These are phyloP conservation scores for Hassar affinis DNA, from an alignment of 2,113 vertebrate species.

Conservation along the genomic window DNA sequence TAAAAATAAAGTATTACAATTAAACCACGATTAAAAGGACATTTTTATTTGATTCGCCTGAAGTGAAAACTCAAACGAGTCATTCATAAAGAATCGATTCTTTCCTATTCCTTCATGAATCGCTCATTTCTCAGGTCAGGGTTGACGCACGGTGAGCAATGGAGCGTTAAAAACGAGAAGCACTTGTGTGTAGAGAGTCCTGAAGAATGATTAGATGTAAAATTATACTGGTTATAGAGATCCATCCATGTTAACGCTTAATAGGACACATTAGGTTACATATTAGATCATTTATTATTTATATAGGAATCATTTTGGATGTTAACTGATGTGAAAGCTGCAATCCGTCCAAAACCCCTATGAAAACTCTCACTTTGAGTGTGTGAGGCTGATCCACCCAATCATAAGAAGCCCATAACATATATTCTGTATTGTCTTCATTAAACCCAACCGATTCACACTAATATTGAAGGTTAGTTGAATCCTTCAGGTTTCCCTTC, in stretches of 20 bases:
- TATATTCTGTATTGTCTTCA: background rate
- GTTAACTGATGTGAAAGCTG: background rate
- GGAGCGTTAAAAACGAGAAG: conserved; percentile 51
- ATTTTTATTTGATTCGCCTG: background rate
- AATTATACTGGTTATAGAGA: background rate
- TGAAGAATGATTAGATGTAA: background rate
- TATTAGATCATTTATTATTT: background rate
- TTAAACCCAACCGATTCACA: background rate
- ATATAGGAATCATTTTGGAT: background rate
- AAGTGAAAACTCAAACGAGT: background rate
- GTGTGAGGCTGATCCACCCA: background rate
- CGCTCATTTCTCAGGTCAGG: background rate
- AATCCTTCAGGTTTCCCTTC: background rate
- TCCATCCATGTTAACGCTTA: background rate
- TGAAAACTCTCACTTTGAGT: background rate
- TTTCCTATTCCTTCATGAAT: background rate
- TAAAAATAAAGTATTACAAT: background rate
- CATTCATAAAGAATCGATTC: background rate
- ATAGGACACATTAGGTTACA: background rate
- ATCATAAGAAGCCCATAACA: background rate
- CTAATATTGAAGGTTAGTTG: background rate
- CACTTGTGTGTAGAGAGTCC: background rate
- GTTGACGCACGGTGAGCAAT: conserved; percentile 71
- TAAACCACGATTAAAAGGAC: background rate
- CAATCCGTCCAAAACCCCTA: background rate